Base-by-base conservation (phyloP, 2,888 invertebrate genomes). In the Cactoblastis cactorum region DNA sequence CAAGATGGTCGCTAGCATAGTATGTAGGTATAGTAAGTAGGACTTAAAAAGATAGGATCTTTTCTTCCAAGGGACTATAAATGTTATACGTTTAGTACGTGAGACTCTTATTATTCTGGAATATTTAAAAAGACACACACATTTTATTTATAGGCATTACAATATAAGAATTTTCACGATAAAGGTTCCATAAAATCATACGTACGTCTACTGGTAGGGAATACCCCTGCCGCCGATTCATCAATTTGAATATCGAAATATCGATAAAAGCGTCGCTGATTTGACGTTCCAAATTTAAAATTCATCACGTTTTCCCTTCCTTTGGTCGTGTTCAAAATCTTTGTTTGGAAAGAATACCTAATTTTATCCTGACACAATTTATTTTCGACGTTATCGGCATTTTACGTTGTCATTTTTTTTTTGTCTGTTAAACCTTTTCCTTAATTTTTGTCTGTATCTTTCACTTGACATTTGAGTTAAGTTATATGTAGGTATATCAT, bases 241-340 rank as follows among this genome's bases (percentile, higher is more conserved):
- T 71, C 75, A 74, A 78, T 80, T 76, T 76, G 73, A 74, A 78
- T 79, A 75, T 74, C 70, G 68, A 65, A 74, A 78, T 79, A 75
- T 74, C 70, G 68, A 65, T 64, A 66, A 74, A 71, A 73, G 63
- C 59, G 61, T 58, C 61, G 63, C 65, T 8, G 28, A 28, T 60
- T 55, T 57, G 62, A 67, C 71, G 74, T 78, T 78, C 73, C 60
- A 69, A 75, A 74, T 77, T 78, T 73, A 70, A 80, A 80, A 77
- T 78, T 80, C 70, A 80, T 80, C 67, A 59, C 69, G 62, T 52
- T 65, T n/a, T 62, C 55, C 56, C 57, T 65, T 62, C 62, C 57
- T 63, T 63, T 61, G 52, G 53, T 52, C 33, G 12, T 39, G 33
- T 32, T 33, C 8, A 18, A 33, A 39, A 41, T 41, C 19, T 49